A percentile compares a stretch with the other conserved stretches of the same genome.
phyloP scores from a whole-genome alignment of 2,888 invertebrate species.

The Dryobotodes eremita region DNA sequence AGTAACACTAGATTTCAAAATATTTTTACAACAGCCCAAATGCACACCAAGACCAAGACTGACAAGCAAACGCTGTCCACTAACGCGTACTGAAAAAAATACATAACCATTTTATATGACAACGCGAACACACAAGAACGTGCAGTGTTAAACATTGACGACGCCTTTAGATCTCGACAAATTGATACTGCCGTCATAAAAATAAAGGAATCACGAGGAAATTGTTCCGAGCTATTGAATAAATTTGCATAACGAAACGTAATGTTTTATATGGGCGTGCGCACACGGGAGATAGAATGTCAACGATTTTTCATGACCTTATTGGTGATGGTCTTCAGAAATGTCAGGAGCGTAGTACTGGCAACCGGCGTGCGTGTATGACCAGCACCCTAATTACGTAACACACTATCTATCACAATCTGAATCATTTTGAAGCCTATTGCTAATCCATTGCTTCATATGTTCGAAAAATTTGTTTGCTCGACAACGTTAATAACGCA shows the following conservation, averaged over 20 bases:
- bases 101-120: slow-evolving; percentile 34
- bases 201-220: slow-evolving; percentile 56
- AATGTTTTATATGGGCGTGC: slow-evolving; percentile 9
- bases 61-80: too few species aligned
- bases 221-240: slow-evolving; percentile 64
- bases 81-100: too few species aligned
- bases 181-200: slow-evolving; percentile 62
- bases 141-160: slow-evolving; percentile 15
- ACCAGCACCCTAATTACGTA: too few species aligned
- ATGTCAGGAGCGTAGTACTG: neutral
- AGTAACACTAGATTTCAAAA: neutral
- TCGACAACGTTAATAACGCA: too few species aligned
- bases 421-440: too few species aligned
- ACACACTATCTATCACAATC: too few species aligned
- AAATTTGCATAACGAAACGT: slow-evolving; percentile 62
- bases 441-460: too few species aligned
- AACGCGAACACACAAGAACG: slow-evolving; percentile 18
- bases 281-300: neutral
- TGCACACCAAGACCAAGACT: too few species aligned
- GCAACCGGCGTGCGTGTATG: neutral
- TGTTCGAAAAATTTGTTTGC: too few species aligned
- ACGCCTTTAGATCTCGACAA: slow-evolving; percentile 42
- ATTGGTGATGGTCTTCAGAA: neutral
- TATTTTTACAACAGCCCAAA: too few species aligned
- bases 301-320: neutral